A percentile compares a stretch with the other conserved stretches of the same genome.
These are phyloP conservation scores for Hafferia zeledoni DNA, from an alignment of 2,797 vertebrate genomes.

Conservation along the genomic window DNA sequence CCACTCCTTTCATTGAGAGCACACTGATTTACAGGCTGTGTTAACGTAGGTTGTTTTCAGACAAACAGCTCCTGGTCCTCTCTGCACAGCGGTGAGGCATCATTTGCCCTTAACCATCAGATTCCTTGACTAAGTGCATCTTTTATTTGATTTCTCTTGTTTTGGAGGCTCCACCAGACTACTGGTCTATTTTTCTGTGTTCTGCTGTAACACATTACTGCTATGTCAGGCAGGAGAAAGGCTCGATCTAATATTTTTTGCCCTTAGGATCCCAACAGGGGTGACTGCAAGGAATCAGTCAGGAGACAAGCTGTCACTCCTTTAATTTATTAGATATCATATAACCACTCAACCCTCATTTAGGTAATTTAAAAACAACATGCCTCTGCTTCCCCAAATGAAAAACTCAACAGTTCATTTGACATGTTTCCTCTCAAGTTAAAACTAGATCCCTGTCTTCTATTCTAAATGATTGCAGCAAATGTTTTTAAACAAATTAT, in stretches of 20 bases:
- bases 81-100: not conserved
- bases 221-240: not conserved
- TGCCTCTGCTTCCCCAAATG: not conserved
- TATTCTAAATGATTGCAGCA: not conserved
- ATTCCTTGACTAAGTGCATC: not conserved
- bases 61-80: not conserved
- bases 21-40: not conserved
- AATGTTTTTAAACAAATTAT: not conserved
- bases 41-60: not conserved
- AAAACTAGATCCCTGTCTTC: not conserved
- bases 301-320: not conserved
- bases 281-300: not conserved
- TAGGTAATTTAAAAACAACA: constrained; percentile 16
- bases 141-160: not conserved
- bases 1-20: not conserved
- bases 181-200: not conserved
- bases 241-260: not conserved
- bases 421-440: not conserved
- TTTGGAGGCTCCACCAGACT: not conserved
- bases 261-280: not conserved
- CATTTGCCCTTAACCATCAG: not conserved
- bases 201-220: not conserved
- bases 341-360: not conserved
- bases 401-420: not conserved
- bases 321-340: constrained; percentile 27